Conservation (phyloP, 2,888 invertebrate genomes). For the Dryococelus australis region DNA sequence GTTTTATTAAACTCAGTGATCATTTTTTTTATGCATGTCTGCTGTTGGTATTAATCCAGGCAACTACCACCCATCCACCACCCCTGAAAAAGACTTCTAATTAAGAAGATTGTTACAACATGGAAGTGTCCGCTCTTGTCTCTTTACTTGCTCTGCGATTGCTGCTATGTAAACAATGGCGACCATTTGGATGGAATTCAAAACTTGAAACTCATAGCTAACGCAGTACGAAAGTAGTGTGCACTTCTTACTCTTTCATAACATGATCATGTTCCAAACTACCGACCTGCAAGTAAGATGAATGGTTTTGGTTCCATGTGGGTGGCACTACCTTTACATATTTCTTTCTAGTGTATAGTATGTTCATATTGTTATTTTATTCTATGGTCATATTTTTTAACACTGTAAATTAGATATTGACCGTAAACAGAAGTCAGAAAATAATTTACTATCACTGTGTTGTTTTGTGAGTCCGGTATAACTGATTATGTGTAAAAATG, state of each 20-base stretch:
- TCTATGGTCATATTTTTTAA: neutral
- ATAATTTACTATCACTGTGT: neutral
- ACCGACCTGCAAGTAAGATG: neutral
- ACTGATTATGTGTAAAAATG: neutral
- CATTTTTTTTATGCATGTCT: too few relatives aligned
- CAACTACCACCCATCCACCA: too few relatives aligned
- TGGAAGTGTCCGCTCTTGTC: too few relatives aligned
- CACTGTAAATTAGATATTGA: neutral
- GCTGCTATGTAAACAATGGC: neutral
- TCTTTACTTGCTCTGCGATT: too few relatives aligned
- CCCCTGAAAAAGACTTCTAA: too few relatives aligned
- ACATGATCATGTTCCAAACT: neutral
- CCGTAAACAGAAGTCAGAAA: too few relatives aligned
- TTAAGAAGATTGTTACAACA: too few relatives aligned
- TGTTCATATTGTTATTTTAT: neutral
- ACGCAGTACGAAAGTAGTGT: neutral
- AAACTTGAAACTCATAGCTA: neutral
- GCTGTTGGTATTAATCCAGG: too few relatives aligned
- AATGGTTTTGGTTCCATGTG: neutral
- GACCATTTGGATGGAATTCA: too few relatives aligned
- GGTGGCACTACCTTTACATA: neutral
- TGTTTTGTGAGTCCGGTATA: neutral
- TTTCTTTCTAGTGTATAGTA: neutral
- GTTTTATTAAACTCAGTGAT: too few relatives aligned
- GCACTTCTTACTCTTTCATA: neutral